A percentile compares a stretch with the other conserved stretches of the same genome.
phyloP scores from a whole-genome alignment of 2,797 vertebrate species.

The Gadopsis bispinosus region DNA sequence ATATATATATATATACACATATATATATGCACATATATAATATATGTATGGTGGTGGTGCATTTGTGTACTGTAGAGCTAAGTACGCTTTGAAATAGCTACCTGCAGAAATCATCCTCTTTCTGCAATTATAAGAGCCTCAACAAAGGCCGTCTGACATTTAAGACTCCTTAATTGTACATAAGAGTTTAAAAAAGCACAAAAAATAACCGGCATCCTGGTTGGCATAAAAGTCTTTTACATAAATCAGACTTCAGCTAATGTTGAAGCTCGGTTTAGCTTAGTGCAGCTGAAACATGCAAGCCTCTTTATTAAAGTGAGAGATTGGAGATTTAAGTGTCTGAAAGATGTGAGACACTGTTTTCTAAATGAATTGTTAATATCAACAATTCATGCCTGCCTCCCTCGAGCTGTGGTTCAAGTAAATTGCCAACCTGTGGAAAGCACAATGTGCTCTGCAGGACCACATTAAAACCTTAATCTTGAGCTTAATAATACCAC shows the following conservation, averaged over 20 bases:
- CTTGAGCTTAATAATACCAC: not conserved
- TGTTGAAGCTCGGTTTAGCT: not conserved
- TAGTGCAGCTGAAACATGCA: not conserved
- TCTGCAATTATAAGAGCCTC: not conserved
- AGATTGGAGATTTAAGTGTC: not conserved
- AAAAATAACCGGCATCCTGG: conserved; percentile 11
- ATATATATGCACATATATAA: too few species aligned
- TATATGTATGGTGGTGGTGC: not conserved
- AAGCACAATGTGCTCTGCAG: not conserved
- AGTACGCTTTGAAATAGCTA: not conserved
- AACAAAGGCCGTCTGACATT: not conserved
- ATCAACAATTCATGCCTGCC: conserved; percentile 23
- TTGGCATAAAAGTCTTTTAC: not conserved
- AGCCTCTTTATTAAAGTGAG: not conserved
- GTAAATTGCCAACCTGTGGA: conserved; percentile 37
- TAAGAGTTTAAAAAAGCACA: conserved; percentile 1
- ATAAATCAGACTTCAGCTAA: conserved; percentile 14
- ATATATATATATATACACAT: too few species aligned
- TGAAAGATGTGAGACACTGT: conserved; percentile 15
- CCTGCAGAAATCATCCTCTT: not conserved
- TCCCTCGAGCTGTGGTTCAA: conserved; percentile 13
- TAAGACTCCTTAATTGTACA: not conserved
- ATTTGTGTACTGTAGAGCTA: not conserved
- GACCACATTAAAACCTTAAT: conserved; percentile 42
- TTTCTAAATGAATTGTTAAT: conserved; percentile 33